phyloP scores from a whole-genome alignment of 1,140 invertebrate genomes.

The Drosophila kohkoa region DNA sequence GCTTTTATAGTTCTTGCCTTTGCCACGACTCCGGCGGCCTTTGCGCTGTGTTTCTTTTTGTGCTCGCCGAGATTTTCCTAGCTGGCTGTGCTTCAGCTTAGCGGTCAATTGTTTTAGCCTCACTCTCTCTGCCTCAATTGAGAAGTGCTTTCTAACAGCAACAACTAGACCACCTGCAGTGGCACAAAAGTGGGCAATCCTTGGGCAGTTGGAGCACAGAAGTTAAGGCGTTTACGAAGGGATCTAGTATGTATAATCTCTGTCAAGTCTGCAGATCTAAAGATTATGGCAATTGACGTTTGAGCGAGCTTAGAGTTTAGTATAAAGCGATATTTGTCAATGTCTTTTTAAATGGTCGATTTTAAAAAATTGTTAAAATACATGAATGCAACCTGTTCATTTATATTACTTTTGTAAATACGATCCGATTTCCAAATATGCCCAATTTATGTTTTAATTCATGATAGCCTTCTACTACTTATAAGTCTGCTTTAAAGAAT shows the following conservation, averaged over 20 bases:
- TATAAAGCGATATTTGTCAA: too few relatives aligned
- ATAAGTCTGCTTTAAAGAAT: too few relatives aligned
- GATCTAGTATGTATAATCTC: not conserved
- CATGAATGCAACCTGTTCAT: too few relatives aligned
- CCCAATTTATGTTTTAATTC: too few relatives aligned
- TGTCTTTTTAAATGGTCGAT: too few relatives aligned
- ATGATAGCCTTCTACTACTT: too few relatives aligned
- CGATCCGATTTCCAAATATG: too few relatives aligned
- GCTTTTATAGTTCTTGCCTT: slow-evolving; percentile 25
- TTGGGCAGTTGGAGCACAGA: not conserved
- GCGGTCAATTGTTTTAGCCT: slow-evolving; percentile 52
- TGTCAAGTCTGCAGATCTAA: not conserved
- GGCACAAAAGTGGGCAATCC: not conserved
- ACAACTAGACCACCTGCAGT: not conserved
- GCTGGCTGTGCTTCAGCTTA: slow-evolving; percentile 20
- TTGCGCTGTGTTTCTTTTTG: not conserved
- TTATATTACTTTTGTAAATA: too few relatives aligned
- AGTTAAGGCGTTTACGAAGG: not conserved
- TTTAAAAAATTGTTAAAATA: too few relatives aligned
- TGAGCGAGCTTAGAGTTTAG: too few relatives aligned
- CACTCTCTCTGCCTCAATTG: not conserved
- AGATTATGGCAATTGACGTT: not conserved
- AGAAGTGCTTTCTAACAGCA: slow-evolving; percentile 5
- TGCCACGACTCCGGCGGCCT: not conserved
- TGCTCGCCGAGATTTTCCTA: slow-evolving; percentile 15